phyloP scores from a whole-genome alignment of 1,140 invertebrate genomes.

The Carcinoscorpius rotundicauda region DNA sequence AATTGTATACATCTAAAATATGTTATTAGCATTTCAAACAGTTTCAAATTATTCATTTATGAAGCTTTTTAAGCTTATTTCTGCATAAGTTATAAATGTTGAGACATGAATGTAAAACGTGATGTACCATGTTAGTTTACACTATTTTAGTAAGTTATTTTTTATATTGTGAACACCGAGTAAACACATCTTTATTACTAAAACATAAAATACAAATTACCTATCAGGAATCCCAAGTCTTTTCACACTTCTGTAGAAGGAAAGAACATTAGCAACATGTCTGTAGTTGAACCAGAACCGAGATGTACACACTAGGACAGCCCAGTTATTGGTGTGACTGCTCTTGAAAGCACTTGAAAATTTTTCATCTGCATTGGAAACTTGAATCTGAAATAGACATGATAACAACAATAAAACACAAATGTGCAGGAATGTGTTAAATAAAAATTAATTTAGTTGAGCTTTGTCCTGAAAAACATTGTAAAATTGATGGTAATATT shows the following conservation, averaged over 20 bases:
- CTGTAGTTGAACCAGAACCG: constrained; percentile 99
- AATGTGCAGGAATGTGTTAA: no score
- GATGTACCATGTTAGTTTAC: neutral
- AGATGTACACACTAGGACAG: constrained; percentile 94
- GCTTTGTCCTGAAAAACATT: no score
- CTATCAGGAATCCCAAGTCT: constrained; percentile 90
- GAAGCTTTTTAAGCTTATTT: constrained; percentile 1
- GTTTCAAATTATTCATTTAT: neutral
- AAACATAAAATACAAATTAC: constrained; percentile 28
- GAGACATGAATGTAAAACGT: neutral
- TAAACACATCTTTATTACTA: neutral
- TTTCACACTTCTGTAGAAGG: constrained; percentile 96
- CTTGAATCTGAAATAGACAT: no score
- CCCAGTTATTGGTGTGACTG: constrained; percentile 77
- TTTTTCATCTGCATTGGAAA: no score
- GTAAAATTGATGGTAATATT: no score
- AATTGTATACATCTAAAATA: no score
- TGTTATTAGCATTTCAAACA: no score
- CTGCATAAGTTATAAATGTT: neutral
- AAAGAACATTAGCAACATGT: constrained; percentile 97
- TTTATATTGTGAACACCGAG: neutral
- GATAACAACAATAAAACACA: no score
- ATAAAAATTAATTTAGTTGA: no score
- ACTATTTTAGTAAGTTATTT: neutral
- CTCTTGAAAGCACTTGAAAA: no score